Evolutionary conservation across 2,797 vertebrate species (phyloP).

Genomic region (Muraenolepis orangiensis): DNA sequence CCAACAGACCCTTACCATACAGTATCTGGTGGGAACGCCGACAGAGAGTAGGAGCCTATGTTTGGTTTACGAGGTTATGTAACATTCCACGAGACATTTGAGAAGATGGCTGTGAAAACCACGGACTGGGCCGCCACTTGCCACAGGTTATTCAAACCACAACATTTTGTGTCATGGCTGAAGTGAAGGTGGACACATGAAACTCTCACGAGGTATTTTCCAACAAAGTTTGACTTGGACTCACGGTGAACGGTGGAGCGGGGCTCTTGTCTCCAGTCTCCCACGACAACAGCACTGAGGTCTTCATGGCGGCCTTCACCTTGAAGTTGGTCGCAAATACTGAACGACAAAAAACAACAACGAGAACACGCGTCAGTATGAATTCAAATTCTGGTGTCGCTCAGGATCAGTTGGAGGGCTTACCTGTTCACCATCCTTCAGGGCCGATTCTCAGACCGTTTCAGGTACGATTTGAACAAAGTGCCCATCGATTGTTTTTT

Average conservation of each 20-base stretch:
- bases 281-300: conserved; percentile 93
- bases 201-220: not conserved
- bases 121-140: no score
- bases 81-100: no score
- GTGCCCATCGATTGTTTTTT: conserved; percentile 39
- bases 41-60: not conserved
- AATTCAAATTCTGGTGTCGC: conserved; percentile 4
- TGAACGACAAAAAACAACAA: conserved; percentile 71
- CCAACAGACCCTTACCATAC: conserved; percentile 90
- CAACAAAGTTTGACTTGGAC: conserved; percentile 32
- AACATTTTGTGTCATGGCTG: no score
- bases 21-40: conserved; percentile 79
- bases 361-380: conserved; percentile 24
- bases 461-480: conserved; percentile 13
- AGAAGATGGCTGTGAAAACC: no score
- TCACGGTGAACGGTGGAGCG: conserved; percentile 91
- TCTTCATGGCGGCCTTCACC: conserved; percentile 98
- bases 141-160: no score
- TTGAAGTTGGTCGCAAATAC: conserved; percentile 99
- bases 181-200: no score
- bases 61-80: not conserved
- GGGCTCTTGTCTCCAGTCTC: conserved; percentile 96
- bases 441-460: conserved; percentile 41
- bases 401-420: conserved; percentile 29
- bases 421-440: conserved; percentile 55